These are phyloP conservation scores for Machimus rusticus DNA, from an alignment of 2,888 invertebrate species.

Conservation along the genomic window DNA sequence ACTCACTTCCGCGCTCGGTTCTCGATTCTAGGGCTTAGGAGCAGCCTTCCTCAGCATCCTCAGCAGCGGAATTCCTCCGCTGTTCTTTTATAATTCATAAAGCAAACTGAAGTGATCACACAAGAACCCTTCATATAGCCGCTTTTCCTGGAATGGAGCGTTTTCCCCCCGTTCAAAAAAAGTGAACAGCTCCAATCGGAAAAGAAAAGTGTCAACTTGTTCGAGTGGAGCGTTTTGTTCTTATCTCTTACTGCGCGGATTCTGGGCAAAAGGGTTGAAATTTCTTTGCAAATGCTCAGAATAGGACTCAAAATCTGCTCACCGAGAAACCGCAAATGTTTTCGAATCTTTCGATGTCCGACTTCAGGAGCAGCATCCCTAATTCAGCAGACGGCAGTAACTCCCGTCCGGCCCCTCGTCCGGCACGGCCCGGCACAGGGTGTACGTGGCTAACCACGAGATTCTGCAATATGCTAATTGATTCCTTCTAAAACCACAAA, in stretches of 20 bases:
- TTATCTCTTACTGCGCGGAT: background rate
- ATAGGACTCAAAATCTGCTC: background rate
- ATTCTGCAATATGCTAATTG: slow-evolving; percentile 14
- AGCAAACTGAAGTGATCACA: slow-evolving; percentile 17
- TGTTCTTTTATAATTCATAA: slow-evolving; percentile 12
- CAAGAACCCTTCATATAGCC: background rate
- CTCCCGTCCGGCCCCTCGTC: background rate
- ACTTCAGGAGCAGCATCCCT: background rate
- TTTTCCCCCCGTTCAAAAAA: background rate
- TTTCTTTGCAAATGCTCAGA: background rate
- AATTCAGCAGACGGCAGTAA: background rate
- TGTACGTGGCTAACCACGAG: background rate
- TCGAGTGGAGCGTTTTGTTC: background rate
- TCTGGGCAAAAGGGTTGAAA: background rate
- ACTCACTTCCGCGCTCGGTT: background rate
- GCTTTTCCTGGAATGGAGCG: background rate
- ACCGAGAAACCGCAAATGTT: background rate
- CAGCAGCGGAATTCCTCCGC: background rate
- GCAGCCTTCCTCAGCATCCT: background rate
- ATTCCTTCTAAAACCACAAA: slow-evolving; percentile 6
- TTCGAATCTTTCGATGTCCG: background rate
- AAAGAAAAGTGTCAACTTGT: slow-evolving; percentile 15
- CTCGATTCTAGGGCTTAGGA: background rate
- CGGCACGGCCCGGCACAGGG: background rate
- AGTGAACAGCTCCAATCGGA: slow-evolving; percentile 1